Base-by-base conservation (phyloP, 2,888 invertebrate species). In the Metalampra italica region DNA sequence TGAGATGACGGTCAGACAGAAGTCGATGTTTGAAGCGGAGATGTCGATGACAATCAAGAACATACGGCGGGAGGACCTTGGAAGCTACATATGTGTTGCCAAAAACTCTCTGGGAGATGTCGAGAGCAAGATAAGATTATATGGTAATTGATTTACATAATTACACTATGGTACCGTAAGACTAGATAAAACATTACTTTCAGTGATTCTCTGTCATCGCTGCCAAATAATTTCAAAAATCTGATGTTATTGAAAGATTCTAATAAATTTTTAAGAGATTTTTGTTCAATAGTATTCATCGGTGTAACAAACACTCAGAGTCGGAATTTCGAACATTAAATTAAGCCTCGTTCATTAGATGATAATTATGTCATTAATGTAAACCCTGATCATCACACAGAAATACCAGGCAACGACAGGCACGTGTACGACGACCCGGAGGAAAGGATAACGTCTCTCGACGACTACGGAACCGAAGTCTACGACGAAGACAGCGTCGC, bases 21-120 rank as follows among this genome's bases (percentile, higher is more conserved):
- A 93, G 75, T 95, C 95, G 14, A 91, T 93, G 84, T 97, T 96
- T 75, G 96, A 96, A 79, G 94, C 95, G 0, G 93, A 93, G 71
- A 96, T 97, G 96, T 91, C 93, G 29, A 92, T 97, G 84, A 94
- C 92, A 46, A 94, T 97, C 60, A 92, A 94, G 62, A 93, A 94
- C 70, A 93, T 97, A 57, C 93, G 94, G 54, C 91, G 92, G 56
- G 92, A 93, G 52, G 96, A 96, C 71, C 92, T 95, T 42, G 96
- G 97, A 46, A 94, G 94, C 46, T 97, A 97, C 81, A 92, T 93
- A 47, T 97, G 97, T 77, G 94, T 96, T 41, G 96, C 96, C 13
- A 96, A 96, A 75, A 96, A 96, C 76, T 95, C 95, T 1, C 90
- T 97, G 3, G 97, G 97, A 4, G 96, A 96, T 68, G 95, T 96